Evolutionary conservation across 1,140 invertebrate genomes (phyloP), one percentile per base, ranked within the genome.

Genomic region (Archivesica marissinica): DNA sequence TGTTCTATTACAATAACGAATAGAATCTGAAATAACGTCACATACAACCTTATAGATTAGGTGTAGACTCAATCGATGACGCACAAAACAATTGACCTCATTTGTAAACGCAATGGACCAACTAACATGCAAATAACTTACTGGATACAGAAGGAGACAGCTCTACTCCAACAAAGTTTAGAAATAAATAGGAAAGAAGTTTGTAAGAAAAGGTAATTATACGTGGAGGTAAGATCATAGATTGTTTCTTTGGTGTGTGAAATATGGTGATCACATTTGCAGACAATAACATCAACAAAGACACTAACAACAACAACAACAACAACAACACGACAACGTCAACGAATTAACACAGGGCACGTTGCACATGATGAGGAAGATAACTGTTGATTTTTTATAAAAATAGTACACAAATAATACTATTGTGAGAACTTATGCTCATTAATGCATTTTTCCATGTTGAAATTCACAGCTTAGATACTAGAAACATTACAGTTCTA

Each of bases 331-430:
- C 6, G 68, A 72, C n/a, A 50, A 72, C 68, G 15, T n/a, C 1
- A 68, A 66, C 30, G n/a, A 66, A 2, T 44, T n/a, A n/a, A n/a
- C n/a, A n/a, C n/a, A 20, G 44, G 68, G 68, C 68, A 72, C 39
- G 41, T 47, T 72, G 33, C 15, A 72, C 50, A 72, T 47, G 39
- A 72, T 25, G 9, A 50, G 39, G 28, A 41, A 70, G 15, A 25
- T 47, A n/a, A n/a, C n/a, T n/a, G n/a, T n/a, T n/a, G n/a, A n/a
- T 50, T 72, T 72, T 72, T 11, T 70, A 72, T 44, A 72, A 72
- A 72, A 72, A 72, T 72, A 72, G 41, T 72, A 44, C 68, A 72
- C 39, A 47, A 44, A 72, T 72, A 72, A 72, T 72, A 72, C 68
- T 72, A 72, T 72, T 33, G 44, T 47, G 68, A 72, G 28, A 56